Conservation (phyloP, 2,797 vertebrate genomes). For the Hydrolagus colliei region DNA sequence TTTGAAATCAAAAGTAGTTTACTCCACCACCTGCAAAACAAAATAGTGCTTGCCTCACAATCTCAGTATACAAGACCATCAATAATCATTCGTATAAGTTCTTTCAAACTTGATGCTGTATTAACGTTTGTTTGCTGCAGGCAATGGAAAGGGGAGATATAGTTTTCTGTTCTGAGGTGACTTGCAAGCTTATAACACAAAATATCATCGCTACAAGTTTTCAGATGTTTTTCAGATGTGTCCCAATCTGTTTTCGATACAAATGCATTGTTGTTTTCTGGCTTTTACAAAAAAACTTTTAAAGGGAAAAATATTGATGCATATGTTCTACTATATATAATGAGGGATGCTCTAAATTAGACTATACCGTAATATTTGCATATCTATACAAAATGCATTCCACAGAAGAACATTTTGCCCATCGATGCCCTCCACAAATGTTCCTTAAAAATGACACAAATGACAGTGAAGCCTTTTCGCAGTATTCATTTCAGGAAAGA, state of each 20-base stretch:
- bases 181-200: neutral
- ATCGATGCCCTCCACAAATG: too few relatives aligned
- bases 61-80: neutral
- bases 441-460: too few relatives aligned
- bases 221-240: neutral
- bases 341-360: too few relatives aligned
- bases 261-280: neutral
- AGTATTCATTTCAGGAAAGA: too few relatives aligned
- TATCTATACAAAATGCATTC: too few relatives aligned
- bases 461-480: too few relatives aligned
- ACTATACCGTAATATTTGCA: too few relatives aligned
- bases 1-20: neutral
- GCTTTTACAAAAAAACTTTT: neutral
- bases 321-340: too few relatives aligned
- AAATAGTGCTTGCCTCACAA: neutral
- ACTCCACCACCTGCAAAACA: neutral
- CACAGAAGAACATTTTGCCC: too few relatives aligned
- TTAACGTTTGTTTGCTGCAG: neutral
- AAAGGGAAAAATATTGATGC: too few relatives aligned
- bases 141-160: neutral
- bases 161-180: neutral
- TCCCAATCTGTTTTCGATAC: too few relatives aligned
- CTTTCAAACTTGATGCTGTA: neutral
- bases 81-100: neutral
- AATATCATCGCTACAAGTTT: neutral